phyloP scores from a whole-genome alignment of 2,888 invertebrate genomes.

The Subacronicta megacephala region DNA sequence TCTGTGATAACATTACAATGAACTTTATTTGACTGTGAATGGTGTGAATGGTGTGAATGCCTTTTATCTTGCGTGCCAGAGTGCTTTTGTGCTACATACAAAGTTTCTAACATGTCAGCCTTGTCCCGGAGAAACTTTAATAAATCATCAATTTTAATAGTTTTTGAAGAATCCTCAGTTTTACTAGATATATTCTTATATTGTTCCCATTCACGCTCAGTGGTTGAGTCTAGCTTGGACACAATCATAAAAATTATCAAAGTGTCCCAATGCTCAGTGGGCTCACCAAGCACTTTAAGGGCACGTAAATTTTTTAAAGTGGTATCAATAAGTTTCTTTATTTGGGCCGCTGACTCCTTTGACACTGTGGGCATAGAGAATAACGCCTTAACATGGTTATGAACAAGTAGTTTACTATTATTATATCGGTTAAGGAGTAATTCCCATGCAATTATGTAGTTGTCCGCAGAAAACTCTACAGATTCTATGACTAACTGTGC shows the following conservation, averaged over 20 bases:
- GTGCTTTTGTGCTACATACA: too few relatives aligned
- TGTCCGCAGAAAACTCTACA: not conserved
- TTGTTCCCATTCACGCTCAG: too few relatives aligned
- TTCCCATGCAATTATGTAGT: not conserved
- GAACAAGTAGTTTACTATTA: not conserved
- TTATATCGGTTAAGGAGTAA: not conserved
- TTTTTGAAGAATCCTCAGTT: too few relatives aligned
- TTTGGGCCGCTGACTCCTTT: not conserved
- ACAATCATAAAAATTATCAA: not conserved
- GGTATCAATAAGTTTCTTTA: not conserved
- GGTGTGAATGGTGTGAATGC: too few relatives aligned
- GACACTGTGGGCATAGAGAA: not conserved
- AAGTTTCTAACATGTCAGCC: too few relatives aligned
- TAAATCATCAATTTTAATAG: too few relatives aligned
- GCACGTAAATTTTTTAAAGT: not conserved
- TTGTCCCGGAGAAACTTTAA: too few relatives aligned
- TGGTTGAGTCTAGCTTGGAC: not conserved
- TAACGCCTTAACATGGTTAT: not conserved
- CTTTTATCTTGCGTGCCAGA: too few relatives aligned
- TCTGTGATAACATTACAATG: too few relatives aligned
- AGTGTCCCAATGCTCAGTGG: not conserved
- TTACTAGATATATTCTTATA: too few relatives aligned
- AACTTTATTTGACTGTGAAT: too few relatives aligned
- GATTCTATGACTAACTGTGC: not conserved
- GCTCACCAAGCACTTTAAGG: not conserved